Conservation (phyloP, 2,888 invertebrate genomes). For the Chrysolina haemoptera region DNA sequence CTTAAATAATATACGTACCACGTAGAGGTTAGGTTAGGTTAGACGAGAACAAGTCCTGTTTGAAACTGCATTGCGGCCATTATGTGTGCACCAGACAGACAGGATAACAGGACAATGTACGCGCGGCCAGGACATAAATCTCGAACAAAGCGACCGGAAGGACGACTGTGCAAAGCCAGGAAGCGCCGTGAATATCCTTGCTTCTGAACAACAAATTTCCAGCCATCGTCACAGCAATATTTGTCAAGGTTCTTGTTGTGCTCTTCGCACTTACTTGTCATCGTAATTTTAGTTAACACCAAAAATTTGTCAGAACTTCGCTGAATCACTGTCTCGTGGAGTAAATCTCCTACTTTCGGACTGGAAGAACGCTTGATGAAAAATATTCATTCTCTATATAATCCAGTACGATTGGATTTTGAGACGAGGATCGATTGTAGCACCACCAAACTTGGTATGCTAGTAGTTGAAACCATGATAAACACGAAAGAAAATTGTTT, state of each 20-base stretch:
- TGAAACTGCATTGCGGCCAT: constrained; percentile 65
- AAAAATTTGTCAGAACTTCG: constrained; percentile 34
- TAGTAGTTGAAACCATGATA: too few species aligned
- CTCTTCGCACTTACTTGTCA: constrained; percentile 43
- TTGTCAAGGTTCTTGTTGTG: constrained; percentile 53
- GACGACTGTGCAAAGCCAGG: constrained; percentile 66
- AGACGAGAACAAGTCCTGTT: constrained; percentile 55
- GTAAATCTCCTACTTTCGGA: background rate
- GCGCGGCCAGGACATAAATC: constrained; percentile 67
- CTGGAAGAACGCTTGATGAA: background rate
- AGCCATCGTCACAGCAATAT: constrained; percentile 54
- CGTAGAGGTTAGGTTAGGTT: constrained; percentile 47
- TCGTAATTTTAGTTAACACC: constrained; percentile 42
- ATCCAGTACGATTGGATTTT: too few species aligned
- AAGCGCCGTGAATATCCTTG: constrained; percentile 65
- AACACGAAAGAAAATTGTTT: too few species aligned
- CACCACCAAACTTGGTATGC: too few species aligned
- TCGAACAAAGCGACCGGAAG: constrained; percentile 67
- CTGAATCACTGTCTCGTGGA: constrained; percentile 1
- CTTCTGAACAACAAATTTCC: constrained; percentile 62
- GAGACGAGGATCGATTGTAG: too few species aligned
- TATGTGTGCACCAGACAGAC: constrained; percentile 65
- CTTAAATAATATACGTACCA: constrained; percentile 44
- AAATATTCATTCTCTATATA: background rate
- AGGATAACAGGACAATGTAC: constrained; percentile 66